These are phyloP conservation scores for Desoria tigrina DNA, from an alignment of 2,888 invertebrate genomes.

Conservation along the genomic window DNA sequence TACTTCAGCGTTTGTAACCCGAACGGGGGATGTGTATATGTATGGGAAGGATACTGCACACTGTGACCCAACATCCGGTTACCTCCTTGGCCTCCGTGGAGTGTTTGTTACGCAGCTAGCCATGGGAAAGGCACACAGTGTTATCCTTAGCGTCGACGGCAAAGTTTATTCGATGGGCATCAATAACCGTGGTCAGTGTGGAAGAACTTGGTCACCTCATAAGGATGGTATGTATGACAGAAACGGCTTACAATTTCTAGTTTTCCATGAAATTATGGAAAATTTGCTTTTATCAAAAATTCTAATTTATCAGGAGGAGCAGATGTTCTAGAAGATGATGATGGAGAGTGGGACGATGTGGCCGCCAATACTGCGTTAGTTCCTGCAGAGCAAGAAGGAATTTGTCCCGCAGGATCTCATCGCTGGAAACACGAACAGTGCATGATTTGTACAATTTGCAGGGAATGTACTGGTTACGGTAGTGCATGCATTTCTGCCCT, in stretches of 20 bases:
- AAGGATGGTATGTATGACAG: conserved; percentile 58
- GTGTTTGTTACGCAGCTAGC: conserved; percentile 72
- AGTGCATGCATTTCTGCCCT: conserved; percentile 76
- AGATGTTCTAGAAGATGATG: conserved; percentile 63
- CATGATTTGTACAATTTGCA: conserved; percentile 86
- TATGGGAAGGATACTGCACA: conserved; percentile 91
- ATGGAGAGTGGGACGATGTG: conserved; percentile 56
- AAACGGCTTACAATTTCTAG: neutral
- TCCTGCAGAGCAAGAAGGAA: conserved; percentile 62
- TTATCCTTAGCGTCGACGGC: conserved; percentile 82
- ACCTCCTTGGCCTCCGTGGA: conserved; percentile 73
- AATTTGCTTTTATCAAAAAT: conserved; percentile 55
- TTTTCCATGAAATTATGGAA: neutral
- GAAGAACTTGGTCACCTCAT: conserved; percentile 60
- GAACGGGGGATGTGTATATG: conserved; percentile 86
- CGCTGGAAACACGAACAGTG: conserved; percentile 79
- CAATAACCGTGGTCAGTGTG: conserved; percentile 97
- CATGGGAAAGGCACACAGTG: conserved; percentile 94
- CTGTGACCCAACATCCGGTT: conserved; percentile 69
- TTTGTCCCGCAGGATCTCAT: conserved; percentile 72
- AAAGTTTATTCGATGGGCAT: conserved; percentile 93
- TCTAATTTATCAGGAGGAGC: no score
- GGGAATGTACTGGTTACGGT: conserved; percentile 91
- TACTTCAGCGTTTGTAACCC: conserved; percentile 87
- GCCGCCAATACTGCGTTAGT: conserved; percentile 57